These are phyloP conservation scores for Oedothorax gibbosus DNA, from an alignment of 1,140 invertebrate species.

Conservation along the genomic window DNA sequence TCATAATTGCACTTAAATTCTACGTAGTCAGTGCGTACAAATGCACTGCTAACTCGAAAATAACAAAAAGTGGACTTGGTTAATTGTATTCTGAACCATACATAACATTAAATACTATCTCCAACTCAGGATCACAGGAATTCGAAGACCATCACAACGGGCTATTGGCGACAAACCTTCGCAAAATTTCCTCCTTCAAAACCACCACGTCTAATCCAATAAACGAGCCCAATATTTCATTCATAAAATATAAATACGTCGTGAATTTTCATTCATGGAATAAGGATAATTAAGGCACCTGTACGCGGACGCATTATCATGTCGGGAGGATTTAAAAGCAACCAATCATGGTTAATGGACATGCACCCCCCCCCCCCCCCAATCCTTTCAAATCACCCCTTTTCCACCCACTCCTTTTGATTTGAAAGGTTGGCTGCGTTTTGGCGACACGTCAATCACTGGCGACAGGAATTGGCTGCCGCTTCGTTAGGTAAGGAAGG, in stretches of 20 bases:
- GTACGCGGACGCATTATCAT: conserved; percentile 56
- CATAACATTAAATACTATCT: too few relatives aligned
- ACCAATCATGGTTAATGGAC: conserved; percentile 60
- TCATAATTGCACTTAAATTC: too few relatives aligned
- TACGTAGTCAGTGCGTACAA: too few relatives aligned
- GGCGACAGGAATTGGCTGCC: conserved; percentile 4
- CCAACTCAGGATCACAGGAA: too few relatives aligned
- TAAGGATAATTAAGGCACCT: conserved; percentile 58
- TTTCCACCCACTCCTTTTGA: conserved; percentile 28
- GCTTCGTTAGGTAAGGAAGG: not conserved
- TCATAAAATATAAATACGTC: conserved; percentile 59
- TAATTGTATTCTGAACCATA: too few relatives aligned
- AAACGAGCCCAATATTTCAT: conserved; percentile 49
- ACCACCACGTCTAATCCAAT: conserved; percentile 35
- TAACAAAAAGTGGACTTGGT: too few relatives aligned
- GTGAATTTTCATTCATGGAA: conserved; percentile 60
- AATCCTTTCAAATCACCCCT: conserved; percentile 24
- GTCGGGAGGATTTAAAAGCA: conserved; percentile 60
- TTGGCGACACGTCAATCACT: conserved; percentile 58
- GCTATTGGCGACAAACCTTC: not conserved
- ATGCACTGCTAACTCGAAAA: too few relatives aligned
- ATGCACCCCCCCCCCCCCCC: conserved; percentile 4
- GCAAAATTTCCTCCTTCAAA: not conserved
- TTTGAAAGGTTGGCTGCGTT: conserved; percentile 49
- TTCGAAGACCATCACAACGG: too few relatives aligned